A percentile compares a stretch with the other conserved stretches of the same genome.
These are phyloP conservation scores for Notothenia rossii DNA, from an alignment of 2,113 vertebrate species.

Conservation along the genomic window DNA sequence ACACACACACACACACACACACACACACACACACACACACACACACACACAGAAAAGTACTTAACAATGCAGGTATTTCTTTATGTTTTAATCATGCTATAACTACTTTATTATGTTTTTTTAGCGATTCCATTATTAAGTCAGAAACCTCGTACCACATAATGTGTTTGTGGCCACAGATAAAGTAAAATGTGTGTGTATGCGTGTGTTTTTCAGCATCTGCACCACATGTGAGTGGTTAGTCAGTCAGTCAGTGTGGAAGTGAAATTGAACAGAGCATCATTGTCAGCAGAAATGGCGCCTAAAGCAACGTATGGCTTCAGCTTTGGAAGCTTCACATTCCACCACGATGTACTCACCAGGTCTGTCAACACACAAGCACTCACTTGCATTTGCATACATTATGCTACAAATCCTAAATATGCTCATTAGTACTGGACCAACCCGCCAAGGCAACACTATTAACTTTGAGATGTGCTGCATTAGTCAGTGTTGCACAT, in stretches of 20 bases:
- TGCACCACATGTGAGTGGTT: constrained; percentile 65
- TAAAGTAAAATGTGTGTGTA: constrained; percentile 27
- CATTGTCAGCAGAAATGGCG: constrained; percentile 70
- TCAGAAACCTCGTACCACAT: constrained; percentile 12
- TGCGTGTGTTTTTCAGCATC: constrained; percentile 24
- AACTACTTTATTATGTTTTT: constrained; percentile 30
- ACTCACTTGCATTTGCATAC: constrained; percentile 31
- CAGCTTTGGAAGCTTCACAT: constrained; percentile 69
- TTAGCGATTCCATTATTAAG: constrained; percentile 37
- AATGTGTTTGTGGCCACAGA: constrained; percentile 39
- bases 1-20: constrained; percentile 5
- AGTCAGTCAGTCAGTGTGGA: constrained; percentile 71
- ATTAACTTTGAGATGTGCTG: constrained; percentile 24
- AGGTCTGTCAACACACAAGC: constrained; percentile 41
- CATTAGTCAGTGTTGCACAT: neutral
- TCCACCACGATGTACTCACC: constrained; percentile 70
- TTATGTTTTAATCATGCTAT: constrained; percentile 19
- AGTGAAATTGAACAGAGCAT: constrained; percentile 71
- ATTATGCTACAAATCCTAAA: constrained; percentile 13
- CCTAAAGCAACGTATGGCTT: constrained; percentile 74
- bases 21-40: constrained; percentile 13
- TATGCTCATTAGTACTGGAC: neutral
- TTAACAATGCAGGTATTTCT: constrained; percentile 30
- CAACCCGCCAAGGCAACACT: neutral
- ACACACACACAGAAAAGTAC: neutral